These are phyloP conservation scores for Squalus acanthias DNA, from an alignment of 2,797 vertebrate genomes.

Conservation along the genomic window DNA sequence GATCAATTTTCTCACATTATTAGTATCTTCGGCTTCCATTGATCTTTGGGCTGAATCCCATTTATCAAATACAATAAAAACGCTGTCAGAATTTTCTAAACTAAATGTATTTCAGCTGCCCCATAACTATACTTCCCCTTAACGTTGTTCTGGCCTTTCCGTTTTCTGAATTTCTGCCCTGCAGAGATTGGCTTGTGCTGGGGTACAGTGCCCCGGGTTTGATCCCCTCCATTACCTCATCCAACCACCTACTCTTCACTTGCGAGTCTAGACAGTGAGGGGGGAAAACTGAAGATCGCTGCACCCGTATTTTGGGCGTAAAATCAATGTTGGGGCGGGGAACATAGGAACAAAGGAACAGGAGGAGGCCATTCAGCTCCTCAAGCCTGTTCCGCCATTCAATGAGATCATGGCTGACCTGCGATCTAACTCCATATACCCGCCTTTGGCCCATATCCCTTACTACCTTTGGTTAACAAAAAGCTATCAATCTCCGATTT, in stretches of 20 bases:
- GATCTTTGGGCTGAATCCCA: slow-evolving; percentile 27
- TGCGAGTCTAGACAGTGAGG: too few species aligned
- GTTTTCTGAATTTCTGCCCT: background rate
- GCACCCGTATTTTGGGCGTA: background rate
- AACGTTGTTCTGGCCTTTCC: background rate
- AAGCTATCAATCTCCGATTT: too few species aligned
- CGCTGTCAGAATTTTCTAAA: background rate
- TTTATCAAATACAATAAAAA: slow-evolving; percentile 22
- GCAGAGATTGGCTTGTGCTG: background rate
- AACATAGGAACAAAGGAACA: too few species aligned
- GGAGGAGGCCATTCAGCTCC: too few species aligned
- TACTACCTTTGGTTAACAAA: too few species aligned
- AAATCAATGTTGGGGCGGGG: too few species aligned
- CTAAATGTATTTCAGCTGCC: background rate
- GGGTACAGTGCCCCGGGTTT: background rate
- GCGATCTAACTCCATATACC: too few species aligned
- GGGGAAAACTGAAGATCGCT: background rate
- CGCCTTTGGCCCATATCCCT: too few species aligned
- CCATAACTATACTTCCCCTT: background rate
- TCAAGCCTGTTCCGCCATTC: too few species aligned
- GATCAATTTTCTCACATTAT: background rate
- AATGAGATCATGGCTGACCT: too few species aligned
- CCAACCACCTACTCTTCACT: background rate
- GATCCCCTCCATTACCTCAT: background rate
- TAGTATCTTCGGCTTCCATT: slow-evolving; percentile 30